Percentiles rank a stretch among this genome's conserved stretches.
Conservation (phyloP, 92 coral and sea anemone genomes). For the Actinostola sp. region DNA sequence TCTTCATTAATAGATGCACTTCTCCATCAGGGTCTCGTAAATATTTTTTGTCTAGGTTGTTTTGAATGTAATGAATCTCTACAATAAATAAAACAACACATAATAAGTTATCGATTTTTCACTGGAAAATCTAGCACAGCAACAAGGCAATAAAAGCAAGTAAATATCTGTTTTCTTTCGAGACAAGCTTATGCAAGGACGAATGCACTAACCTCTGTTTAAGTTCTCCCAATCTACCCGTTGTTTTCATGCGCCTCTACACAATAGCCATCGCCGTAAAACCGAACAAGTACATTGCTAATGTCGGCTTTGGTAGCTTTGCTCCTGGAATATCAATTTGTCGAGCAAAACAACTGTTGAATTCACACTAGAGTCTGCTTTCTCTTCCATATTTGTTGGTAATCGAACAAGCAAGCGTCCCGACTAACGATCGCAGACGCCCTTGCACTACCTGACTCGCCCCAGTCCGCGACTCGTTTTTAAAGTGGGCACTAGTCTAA, state of each 20-base stretch:
- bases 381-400: too few relatives aligned
- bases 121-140: neutral
- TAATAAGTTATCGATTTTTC: neutral
- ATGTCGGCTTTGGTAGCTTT: constrained; percentile 11
- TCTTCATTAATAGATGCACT: constrained; percentile 18
- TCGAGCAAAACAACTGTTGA: neutral
- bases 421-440: constrained; percentile 16
- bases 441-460: constrained; percentile 16
- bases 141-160: too few relatives aligned
- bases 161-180: too few relatives aligned
- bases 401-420: constrained; percentile 1
- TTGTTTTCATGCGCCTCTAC: constrained; percentile 57
- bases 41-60: constrained; percentile 15
- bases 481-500: constrained; percentile 10
- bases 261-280: constrained; percentile 16
- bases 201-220: neutral
- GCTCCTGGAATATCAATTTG: constrained; percentile 27
- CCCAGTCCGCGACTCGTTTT: constrained; percentile 31
- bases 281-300: constrained; percentile 17
- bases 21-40: constrained; percentile 45
- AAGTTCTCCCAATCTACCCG: constrained; percentile 25
- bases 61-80: neutral
- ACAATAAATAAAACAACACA: neutral
- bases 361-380: neutral
- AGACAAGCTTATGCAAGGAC: too few relatives aligned